Percentiles rank a stretch among this genome's conserved stretches.
Evolutionary conservation across 2,113 vertebrate species (phyloP).

Genomic region (Pluvianellus socialis): DNA sequence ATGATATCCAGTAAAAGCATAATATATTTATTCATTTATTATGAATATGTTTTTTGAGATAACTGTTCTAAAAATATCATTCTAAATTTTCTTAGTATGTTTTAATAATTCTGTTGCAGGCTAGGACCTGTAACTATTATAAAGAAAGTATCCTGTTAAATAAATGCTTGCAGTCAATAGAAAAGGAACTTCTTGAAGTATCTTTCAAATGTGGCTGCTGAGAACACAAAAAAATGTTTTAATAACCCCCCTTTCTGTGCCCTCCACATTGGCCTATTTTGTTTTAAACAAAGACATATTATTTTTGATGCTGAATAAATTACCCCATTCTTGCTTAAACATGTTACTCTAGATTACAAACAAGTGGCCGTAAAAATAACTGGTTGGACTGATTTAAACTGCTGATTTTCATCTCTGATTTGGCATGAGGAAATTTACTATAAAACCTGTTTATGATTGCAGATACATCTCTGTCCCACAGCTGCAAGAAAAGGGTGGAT

Average conservation of each 20-base stretch:
- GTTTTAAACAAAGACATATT: neutral
- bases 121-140: neutral
- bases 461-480: neutral
- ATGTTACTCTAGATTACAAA: neutral
- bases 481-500: neutral
- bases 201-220: neutral
- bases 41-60: neutral
- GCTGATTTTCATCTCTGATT: slow-evolving; percentile 9
- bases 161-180: neutral
- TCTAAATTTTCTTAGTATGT: neutral
- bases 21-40: neutral
- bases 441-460: neutral
- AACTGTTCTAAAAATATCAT: neutral
- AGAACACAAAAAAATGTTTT: neutral
- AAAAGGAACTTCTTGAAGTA: neutral
- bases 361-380: neutral
- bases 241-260: neutral
- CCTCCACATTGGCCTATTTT: neutral
- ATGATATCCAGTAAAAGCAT: neutral
- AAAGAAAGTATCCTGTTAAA: neutral
- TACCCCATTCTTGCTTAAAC: slow-evolving; percentile 6
- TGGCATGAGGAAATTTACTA: slow-evolving; percentile 8
- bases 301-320: neutral
- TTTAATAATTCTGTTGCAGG: neutral
- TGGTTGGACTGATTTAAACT: neutral